Conservation (phyloP, 2,888 invertebrate species). For the Nudaria mundana region DNA sequence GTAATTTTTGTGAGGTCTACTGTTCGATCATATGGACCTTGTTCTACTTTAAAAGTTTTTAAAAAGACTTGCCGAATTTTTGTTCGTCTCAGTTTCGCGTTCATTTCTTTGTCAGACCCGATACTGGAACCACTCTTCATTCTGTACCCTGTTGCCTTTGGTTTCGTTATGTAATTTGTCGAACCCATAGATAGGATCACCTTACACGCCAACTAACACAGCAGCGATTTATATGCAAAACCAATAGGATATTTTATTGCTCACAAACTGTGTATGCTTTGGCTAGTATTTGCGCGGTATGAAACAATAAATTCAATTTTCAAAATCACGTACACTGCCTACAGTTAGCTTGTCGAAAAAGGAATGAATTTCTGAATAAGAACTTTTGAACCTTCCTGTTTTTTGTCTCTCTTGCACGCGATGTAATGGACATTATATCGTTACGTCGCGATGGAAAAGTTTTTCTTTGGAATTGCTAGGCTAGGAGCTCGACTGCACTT, state of each 20-base stretch:
- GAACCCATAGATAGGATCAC: slow-evolving; percentile 78
- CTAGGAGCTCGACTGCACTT: slow-evolving; percentile 41
- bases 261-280: slow-evolving; percentile 16
- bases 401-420: slow-evolving; percentile 52
- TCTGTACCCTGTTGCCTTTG: slow-evolving; percentile 59
- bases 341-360: slow-evolving; percentile 46
- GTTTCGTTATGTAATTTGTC: slow-evolving; percentile 68
- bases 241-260: slow-evolving; percentile 35
- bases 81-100: slow-evolving; percentile 62
- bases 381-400: slow-evolving; percentile 57
- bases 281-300: slow-evolving; percentile 13
- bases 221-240: slow-evolving; percentile 30
- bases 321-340: slow-evolving; percentile 42
- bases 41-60: slow-evolving; percentile 4
- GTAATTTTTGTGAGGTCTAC: too few species aligned
- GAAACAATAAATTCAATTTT: slow-evolving; percentile 40
- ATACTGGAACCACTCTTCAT: slow-evolving; percentile 69
- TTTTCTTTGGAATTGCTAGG: slow-evolving; percentile 58
- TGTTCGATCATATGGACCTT: too few species aligned
- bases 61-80: slow-evolving; percentile 60
- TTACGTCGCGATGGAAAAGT: slow-evolving; percentile 52
- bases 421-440: slow-evolving; percentile 34
- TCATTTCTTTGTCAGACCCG: slow-evolving; percentile 73
- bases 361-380: slow-evolving; percentile 52
- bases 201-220: slow-evolving; percentile 26